phyloP scores from a whole-genome alignment of 2,888 invertebrate genomes.

The Eupithecia inturbata region DNA sequence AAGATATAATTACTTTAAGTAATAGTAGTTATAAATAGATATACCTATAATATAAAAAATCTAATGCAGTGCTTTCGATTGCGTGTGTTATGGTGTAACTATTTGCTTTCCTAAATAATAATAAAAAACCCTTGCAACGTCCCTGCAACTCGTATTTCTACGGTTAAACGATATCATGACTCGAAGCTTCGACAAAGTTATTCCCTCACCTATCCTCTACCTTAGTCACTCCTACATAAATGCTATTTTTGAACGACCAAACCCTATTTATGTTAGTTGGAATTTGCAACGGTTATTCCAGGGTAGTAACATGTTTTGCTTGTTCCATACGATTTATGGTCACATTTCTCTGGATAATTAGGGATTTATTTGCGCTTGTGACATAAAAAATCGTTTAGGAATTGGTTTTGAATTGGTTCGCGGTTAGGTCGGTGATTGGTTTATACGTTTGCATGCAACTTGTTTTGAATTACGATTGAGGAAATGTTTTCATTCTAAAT shows the following conservation, averaged over 20 bases:
- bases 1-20: too few relatives aligned
- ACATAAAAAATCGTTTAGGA: conserved; percentile 24
- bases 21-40: too few relatives aligned
- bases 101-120: not conserved
- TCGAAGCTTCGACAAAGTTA: conserved; percentile 20
- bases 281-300: conserved; percentile 35
- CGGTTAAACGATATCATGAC: conserved; percentile 24
- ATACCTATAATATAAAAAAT: too few relatives aligned
- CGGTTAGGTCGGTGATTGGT: not conserved
- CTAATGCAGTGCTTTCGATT: too few relatives aligned
- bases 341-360: conserved; percentile 38
- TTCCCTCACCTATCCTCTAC: not conserved
- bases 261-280: not conserved
- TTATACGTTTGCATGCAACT: conserved; percentile 5
- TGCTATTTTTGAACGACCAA: conserved; percentile 1
- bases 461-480: not conserved
- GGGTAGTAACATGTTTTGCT: conserved; percentile 39
- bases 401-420: conserved; percentile 13
- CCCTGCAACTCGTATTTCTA: conserved; percentile 18
- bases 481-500: not conserved
- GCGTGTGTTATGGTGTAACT: too few relatives aligned
- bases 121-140: conserved; percentile 3
- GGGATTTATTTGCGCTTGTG: conserved; percentile 31
- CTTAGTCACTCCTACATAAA: conserved; percentile 4
- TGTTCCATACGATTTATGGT: conserved; percentile 40